Conservation (phyloP, 2,888 invertebrate genomes). For the Deladenus siricidicola region DNA sequence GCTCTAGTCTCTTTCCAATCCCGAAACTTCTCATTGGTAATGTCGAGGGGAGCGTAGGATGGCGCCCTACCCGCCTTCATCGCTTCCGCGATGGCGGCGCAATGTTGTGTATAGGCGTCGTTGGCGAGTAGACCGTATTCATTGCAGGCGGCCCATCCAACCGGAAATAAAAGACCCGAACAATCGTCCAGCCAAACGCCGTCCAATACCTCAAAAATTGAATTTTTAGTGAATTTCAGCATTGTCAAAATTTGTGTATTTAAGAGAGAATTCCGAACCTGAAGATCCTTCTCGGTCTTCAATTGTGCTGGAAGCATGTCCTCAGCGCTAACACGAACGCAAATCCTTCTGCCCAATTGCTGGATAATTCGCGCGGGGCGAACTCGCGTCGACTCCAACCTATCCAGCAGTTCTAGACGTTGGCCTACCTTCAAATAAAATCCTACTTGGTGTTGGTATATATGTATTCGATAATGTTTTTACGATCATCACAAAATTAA, state of each 20-base stretch:
- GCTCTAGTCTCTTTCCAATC: constrained; percentile 11
- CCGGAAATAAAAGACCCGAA: constrained; percentile 92
- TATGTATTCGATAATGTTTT: background rate
- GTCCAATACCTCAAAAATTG: constrained; percentile 19
- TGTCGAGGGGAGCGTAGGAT: constrained; percentile 1
- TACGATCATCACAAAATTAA: background rate
- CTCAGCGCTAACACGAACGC: constrained; percentile 21
- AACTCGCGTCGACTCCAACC: constrained; percentile 23
- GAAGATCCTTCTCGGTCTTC: constrained; percentile 2
- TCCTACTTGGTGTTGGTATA: background rate
- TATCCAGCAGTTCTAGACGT: constrained; percentile 37
- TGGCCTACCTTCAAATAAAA: constrained; percentile 25
- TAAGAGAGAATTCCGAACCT: constrained; percentile 6
- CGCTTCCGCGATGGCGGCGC: constrained; percentile 26
- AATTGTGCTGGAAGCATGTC: constrained; percentile 21
- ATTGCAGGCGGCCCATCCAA: constrained; percentile 84
- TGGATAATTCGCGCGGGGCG: constrained; percentile 31
- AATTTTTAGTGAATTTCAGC: no score
- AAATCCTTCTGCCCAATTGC: constrained; percentile 25
- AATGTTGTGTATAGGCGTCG: constrained; percentile 30
- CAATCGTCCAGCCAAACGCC: constrained; percentile 58
- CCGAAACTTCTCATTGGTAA: constrained; percentile 6
- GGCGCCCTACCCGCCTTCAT: background rate
- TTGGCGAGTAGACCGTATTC: constrained; percentile 79
- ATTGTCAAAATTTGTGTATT: no score